Evolutionary conservation across 2,113 vertebrate genomes (phyloP), one percentile per base, ranked within the genome.

Genomic region (Atherinomorus stipes): DNA sequence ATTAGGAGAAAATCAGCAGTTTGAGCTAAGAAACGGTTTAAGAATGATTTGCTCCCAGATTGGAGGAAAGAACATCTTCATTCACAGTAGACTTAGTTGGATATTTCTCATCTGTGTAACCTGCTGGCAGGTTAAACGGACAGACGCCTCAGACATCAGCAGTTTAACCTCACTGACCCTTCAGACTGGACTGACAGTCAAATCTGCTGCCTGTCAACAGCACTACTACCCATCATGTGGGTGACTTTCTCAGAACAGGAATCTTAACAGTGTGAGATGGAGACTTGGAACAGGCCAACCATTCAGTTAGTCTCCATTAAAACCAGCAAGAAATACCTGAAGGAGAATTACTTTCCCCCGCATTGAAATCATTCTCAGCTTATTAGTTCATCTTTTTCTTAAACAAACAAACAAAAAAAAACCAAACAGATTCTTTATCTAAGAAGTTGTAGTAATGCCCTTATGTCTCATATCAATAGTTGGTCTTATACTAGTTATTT

Each of bases 101-200:
- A 59, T 66, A 59, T 88, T 22, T 68, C 51, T 61, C 59, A 51
- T 23, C 45, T 54, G 8, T 31, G 19, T 25, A 18, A 51, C 59
- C 22, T 53, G 37, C 70, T 56, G 73, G 44, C 54, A 81, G 71
- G 81, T 86, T 76, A 62, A 7, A 22, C 52, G 65, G 63, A 28
- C n/a, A n/a, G 28, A 28, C 6, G 6, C 28, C 37, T 42, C 1
- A 42, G 49, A 58, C 69, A 63, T 62, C 64, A 67, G 65, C 59
- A 58, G 54, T 50, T 69, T 69, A 56, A 87, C 77, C 63, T 59
- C 34, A 2, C 37, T 66, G 70, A 67, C 58, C 71, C 72, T 40
- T 22, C 11, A 10, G 26, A 71, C 34, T 51, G 58, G 68, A 81
- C 56, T 57, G 72, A 56, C 80, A 85, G 83, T 13, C 13, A 0